phyloP scores from a whole-genome alignment of 1,140 invertebrate species.

The Apocrypta bakeri region DNA sequence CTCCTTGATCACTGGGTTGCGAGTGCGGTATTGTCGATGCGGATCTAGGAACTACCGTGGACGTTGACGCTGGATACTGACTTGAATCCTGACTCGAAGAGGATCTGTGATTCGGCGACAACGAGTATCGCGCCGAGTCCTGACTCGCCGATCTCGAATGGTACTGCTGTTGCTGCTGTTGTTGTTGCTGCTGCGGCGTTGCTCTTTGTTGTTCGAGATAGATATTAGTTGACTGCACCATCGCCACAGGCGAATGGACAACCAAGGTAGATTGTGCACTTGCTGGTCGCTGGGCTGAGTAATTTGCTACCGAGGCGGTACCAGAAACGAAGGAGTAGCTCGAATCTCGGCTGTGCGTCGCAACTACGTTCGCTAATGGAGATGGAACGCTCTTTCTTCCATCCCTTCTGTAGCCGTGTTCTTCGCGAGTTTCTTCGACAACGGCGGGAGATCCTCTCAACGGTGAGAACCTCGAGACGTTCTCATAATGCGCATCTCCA shows the following conservation, averaged over 20 bases:
- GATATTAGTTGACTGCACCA: neutral
- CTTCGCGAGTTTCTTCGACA: conserved; percentile 26
- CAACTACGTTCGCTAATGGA: conserved; percentile 48
- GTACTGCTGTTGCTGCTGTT: conserved; percentile 43
- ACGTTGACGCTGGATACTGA: conserved; percentile 52
- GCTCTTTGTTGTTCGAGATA: conserved; percentile 42
- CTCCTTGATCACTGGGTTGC: conserved; percentile 60
- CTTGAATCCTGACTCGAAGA: conserved; percentile 65
- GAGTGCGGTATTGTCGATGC: conserved; percentile 11
- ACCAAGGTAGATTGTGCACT: conserved; percentile 58
- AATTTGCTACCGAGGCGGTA: conserved; percentile 51
- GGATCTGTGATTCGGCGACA: conserved; percentile 60
- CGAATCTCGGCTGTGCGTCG: conserved; percentile 62
- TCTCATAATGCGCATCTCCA: conserved; percentile 70
- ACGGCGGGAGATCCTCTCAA: conserved; percentile 55
- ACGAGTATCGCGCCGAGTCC: conserved; percentile 60
- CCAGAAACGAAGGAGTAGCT: conserved; percentile 60
- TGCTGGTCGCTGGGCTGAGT: conserved; percentile 52
- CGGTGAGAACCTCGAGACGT: conserved; percentile 66
- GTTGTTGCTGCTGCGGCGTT: conserved; percentile 3
- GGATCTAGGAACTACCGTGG: conserved; percentile 14
- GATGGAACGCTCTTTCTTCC: neutral
- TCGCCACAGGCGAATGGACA: conserved; percentile 48
- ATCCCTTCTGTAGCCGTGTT: conserved; percentile 27
- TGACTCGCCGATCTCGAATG: conserved; percentile 63